A percentile compares a stretch with the other conserved stretches of the same genome.
These are phyloP conservation scores for Shargacucullia verbasci DNA, from an alignment of 2,888 invertebrate genomes.

Conservation along the genomic window DNA sequence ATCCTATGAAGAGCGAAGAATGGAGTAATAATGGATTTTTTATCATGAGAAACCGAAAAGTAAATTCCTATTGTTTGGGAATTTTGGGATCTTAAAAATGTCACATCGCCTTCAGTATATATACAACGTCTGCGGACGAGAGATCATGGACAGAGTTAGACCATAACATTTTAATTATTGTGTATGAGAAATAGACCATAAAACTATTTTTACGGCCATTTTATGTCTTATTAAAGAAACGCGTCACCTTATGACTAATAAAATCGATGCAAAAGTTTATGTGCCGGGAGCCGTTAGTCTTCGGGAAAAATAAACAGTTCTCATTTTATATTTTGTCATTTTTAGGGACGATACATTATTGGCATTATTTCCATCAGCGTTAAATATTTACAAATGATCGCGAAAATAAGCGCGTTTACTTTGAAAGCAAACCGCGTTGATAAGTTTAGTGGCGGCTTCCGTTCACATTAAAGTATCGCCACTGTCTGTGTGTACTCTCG, in stretches of 20 bases:
- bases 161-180: slow-evolving; percentile 13
- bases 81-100: too few relatives aligned
- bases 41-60: too few relatives aligned
- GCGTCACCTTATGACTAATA: slow-evolving; percentile 29
- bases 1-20: too few relatives aligned
- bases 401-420: slow-evolving; percentile 80
- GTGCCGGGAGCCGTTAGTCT: slow-evolving; percentile 13
- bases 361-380: slow-evolving; percentile 71
- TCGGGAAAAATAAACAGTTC: slow-evolving; percentile 30
- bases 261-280: slow-evolving; percentile 36
- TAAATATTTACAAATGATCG: slow-evolving; percentile 71
- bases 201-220: slow-evolving; percentile 39
- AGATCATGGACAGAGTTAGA: neutral
- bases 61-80: too few relatives aligned
- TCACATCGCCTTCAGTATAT: too few relatives aligned
- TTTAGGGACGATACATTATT: slow-evolving; percentile 34
- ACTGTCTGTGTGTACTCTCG: slow-evolving; percentile 49
- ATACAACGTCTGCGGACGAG: neutral
- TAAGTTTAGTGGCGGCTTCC: slow-evolving; percentile 80
- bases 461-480: slow-evolving; percentile 69
- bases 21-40: too few relatives aligned
- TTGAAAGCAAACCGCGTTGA: slow-evolving; percentile 80
- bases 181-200: slow-evolving; percentile 37
- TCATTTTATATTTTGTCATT: slow-evolving; percentile 41
- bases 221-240: slow-evolving; percentile 42